Conservation (phyloP, 2,797 vertebrate species). For the Enteromius viviparus region DNA sequence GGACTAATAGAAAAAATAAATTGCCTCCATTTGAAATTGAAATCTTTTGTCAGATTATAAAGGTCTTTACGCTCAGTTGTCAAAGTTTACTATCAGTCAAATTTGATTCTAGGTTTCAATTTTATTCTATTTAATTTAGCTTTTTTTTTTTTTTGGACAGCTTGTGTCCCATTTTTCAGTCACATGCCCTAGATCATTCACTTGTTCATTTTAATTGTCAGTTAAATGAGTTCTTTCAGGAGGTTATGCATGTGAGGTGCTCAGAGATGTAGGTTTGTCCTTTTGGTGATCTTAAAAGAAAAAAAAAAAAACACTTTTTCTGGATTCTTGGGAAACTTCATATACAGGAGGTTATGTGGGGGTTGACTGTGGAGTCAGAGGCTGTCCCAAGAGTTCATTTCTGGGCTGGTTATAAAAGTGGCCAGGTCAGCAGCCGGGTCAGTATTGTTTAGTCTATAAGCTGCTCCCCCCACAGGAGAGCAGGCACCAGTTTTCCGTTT, state of each 20-base stretch:
- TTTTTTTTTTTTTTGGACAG: too few relatives aligned
- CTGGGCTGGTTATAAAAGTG: conserved; percentile 49
- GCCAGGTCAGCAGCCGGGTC: conserved; percentile 74
- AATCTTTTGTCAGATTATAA: neutral
- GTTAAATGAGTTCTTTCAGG: conserved; percentile 66
- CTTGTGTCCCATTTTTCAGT: conserved; percentile 54
- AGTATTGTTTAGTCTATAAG: conserved; percentile 78
- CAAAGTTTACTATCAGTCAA: neutral
- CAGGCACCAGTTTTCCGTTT: conserved; percentile 68
- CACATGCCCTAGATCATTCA: conserved; percentile 65
- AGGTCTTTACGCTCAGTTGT: too few relatives aligned
- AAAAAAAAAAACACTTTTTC: conserved; percentile 80
- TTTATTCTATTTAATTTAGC: neutral
- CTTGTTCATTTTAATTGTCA: conserved; percentile 66
- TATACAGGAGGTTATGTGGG: conserved; percentile 78
- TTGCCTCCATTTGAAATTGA: neutral
- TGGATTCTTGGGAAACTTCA: conserved; percentile 89
- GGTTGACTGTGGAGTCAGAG: conserved; percentile 77
- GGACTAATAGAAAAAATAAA: neutral
- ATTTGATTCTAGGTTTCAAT: neutral
- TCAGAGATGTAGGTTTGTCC: conserved; percentile 37
- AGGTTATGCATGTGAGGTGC: conserved; percentile 37
- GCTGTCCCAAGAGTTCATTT: conserved; percentile 83
- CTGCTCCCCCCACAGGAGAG: conserved; percentile 55
- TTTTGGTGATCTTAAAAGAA: conserved; percentile 77